Percentiles rank a stretch among this genome's conserved stretches.
These are phyloP conservation scores for Vespertilio murinus DNA, from an alignment of 2,797 vertebrate species.

Conservation along the genomic window DNA sequence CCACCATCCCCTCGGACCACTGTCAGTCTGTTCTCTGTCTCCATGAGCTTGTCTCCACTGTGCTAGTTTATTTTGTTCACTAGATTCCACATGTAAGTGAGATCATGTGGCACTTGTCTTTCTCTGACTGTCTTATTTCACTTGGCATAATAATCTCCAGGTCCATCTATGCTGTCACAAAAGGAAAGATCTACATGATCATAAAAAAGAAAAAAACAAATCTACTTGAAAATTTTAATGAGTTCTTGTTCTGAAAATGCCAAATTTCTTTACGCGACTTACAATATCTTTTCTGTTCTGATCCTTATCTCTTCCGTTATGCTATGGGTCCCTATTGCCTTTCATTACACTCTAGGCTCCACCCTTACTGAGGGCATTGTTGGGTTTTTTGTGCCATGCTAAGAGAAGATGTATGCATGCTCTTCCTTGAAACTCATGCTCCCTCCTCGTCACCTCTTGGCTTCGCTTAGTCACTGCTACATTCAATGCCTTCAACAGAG, in stretches of 20 bases:
- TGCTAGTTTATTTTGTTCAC: not conserved
- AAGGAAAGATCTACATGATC: not conserved
- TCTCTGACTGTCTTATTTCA: not conserved
- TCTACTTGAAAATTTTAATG: not conserved
- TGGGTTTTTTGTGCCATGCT: not conserved
- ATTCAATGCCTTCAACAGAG: not conserved
- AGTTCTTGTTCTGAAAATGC: not conserved
- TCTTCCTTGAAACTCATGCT: not conserved
- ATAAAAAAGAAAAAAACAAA: not conserved
- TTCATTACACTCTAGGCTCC: not conserved
- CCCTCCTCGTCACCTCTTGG: conserved; percentile 1
- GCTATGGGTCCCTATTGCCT: not conserved
- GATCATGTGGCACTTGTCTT: not conserved
- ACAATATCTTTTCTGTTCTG: not conserved
- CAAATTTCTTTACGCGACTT: not conserved
- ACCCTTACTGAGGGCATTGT: not conserved
- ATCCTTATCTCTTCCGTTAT: not conserved
- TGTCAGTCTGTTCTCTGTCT: not conserved
- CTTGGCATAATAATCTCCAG: not conserved
- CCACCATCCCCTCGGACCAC: not conserved
- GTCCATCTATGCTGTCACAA: not conserved
- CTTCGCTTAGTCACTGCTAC: conserved; percentile 15
- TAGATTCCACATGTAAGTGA: not conserved
- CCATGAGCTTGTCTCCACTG: not conserved
- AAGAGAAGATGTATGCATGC: not conserved